Evolutionary conservation across 1,140 invertebrate genomes (phyloP).

Genomic region (Nasonia vitripennis): DNA sequence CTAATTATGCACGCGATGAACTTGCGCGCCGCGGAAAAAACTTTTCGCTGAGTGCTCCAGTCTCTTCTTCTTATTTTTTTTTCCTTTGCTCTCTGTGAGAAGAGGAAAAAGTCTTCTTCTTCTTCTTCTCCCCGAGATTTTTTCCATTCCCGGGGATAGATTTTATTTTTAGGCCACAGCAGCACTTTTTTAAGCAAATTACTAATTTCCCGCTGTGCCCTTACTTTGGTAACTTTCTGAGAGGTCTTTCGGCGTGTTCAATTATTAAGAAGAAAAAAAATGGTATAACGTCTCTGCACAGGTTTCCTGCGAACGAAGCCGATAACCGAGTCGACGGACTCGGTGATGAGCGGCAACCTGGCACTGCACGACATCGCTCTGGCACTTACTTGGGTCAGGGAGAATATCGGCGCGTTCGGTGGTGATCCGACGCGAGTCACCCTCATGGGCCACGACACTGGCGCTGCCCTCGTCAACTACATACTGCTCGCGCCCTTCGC

Average conservation of each 20-base stretch:
- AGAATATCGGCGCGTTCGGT: constrained; percentile 87
- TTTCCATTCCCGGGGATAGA: background rate
- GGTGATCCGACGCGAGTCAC: constrained; percentile 88
- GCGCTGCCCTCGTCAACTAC: constrained; percentile 90
- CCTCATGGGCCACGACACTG: constrained; percentile 90
- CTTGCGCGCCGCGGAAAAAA: constrained; percentile 3
- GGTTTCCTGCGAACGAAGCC: constrained; percentile 83
- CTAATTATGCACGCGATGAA: constrained; percentile 41
- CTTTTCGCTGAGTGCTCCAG: constrained; percentile 7
- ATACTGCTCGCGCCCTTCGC: constrained; percentile 84
- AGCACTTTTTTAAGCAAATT: background rate
- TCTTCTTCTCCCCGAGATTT: background rate
- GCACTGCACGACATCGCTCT: constrained; percentile 85
- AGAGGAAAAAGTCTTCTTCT: background rate
- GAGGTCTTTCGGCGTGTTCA: background rate
- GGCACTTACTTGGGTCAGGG: constrained; percentile 84
- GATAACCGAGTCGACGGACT: constrained; percentile 72
- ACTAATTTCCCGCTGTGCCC: background rate
- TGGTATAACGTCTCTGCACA: constrained; percentile 61
- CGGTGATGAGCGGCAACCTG: constrained; percentile 78
- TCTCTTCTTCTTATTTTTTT: background rate
- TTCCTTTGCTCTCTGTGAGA: background rate
- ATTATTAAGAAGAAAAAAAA: background rate
- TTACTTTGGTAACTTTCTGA: background rate
- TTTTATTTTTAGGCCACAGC: constrained; percentile 21